Base-by-base conservation (phyloP, 2,888 invertebrate species). In the Apeira syringaria region DNA sequence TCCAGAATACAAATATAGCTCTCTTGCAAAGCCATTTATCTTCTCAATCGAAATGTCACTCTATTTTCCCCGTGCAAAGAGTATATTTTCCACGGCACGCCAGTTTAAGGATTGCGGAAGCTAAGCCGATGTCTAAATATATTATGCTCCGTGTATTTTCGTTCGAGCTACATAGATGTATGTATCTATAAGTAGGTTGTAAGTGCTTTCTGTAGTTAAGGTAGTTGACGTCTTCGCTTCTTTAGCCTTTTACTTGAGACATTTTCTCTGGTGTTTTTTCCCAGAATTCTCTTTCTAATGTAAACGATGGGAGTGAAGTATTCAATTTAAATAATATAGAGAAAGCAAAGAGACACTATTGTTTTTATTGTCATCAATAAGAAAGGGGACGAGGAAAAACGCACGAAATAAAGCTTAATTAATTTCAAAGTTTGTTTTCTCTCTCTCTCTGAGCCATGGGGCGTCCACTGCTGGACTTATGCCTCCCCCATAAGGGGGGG, bases 51-150 rank as follows among this genome's bases (percentile, higher is more conserved):
- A 51, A 63, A 53, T 59, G 54, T 53, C 43, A 45, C 55, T 57
- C 54, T 52, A 56, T 53, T 35, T 15, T 3, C 34, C 18, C 30
- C 33, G 45, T 30, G 5, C 42, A 33, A 39, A 59, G 38, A 54
- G 63, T 46, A 37, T 32, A 41, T 47, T 56, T 59, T 61, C 26
- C 37, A 45, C 47, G 32, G 46, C n/a, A 31, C 37, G 17, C 8
- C 46, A 49, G 44, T 39, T 51, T 56, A 56, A 68, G 58, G 61
- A 70, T 66, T 61, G 75, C 74, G 74, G 74, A 75, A 75, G 72
- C 66, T 61, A 59, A 61, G 54, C 53, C 59, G 56, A 52, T 61
- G 60, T 66, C 66, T 75, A 72, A 74, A 76, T 73, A 74, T 73
- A 70, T 66, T 67, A 66, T 60, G 62, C 62, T 50, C 48, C 45